Conservation (phyloP, 1,140 invertebrate genomes). For the Rhagoletis pomonella region DNA sequence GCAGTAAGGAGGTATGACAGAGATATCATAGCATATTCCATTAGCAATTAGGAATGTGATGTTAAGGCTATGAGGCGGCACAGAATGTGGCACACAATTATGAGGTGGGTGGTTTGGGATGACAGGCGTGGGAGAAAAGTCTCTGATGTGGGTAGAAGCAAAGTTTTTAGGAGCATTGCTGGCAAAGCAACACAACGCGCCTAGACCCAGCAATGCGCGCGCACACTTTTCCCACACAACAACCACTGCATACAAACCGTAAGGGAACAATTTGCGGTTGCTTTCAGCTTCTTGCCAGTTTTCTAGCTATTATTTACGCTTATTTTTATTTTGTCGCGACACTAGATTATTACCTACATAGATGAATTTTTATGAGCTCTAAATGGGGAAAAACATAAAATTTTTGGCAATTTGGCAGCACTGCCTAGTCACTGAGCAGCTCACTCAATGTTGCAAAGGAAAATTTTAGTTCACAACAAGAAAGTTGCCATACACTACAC, state of each 20-base stretch:
- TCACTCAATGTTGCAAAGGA: conserved; percentile 25
- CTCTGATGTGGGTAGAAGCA: background rate
- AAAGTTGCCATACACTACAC: conserved; percentile 54
- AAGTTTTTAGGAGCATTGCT: background rate
- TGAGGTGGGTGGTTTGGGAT: background rate
- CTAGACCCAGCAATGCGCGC: background rate
- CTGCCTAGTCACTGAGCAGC: background rate
- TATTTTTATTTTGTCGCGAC: conserved; percentile 38
- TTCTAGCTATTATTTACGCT: conserved; percentile 5
- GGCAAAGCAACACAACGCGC: background rate
- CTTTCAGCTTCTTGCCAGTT: background rate
- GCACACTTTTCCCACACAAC: background rate
- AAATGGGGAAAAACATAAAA: conserved; percentile 15
- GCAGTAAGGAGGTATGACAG: background rate
- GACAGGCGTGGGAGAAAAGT: background rate
- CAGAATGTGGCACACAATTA: background rate
- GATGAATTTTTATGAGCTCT: conserved; percentile 55
- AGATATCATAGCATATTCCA: conserved; percentile 68
- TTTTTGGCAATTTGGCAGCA: conserved; percentile 25
- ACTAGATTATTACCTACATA: conserved; percentile 54
- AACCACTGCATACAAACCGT: background rate
- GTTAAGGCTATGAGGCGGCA: conserved; percentile 56
- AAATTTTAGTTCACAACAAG: conserved; percentile 42
- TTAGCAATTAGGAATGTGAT: conserved; percentile 74
- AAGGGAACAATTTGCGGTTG: background rate